Evolutionary conservation across 30 jellyfish, hydroid and myxozoan genomes (phyloP), one percentile per base, ranked within the genome.

Genomic region (Chrysaora quinquecirrha): DNA sequence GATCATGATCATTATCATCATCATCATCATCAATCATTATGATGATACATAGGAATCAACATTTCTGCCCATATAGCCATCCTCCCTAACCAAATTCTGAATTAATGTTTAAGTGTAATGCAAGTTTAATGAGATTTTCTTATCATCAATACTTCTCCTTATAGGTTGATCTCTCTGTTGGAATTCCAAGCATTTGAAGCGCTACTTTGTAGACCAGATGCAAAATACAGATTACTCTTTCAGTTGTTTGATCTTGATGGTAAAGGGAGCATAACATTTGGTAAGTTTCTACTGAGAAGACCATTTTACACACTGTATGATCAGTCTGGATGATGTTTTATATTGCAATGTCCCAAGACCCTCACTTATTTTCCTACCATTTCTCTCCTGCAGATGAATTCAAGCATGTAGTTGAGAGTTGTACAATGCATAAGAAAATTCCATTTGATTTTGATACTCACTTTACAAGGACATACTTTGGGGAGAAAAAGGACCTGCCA

Each of bases 151-250:
- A 61, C 27, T 9, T 64, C 76, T 18, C 3, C 24, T 75, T 35
- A 11, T 78, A 91, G 98, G 75, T 73, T 91, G 34, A 91, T 91
- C 19, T 85, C 98, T 24, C 80, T 78, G 46, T 90, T 87, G 25
- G 98, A 91, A 67, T 91, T 91, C 56, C 98, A 91, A 91, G 98
- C 96, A 3, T 91, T 91, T 73, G 98, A 91, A 82, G 90, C 98
- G 7, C 72, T 91, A 48, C 89, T 85, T 9, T 91, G 98, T 49
- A 76, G 69, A 31, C 95, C 92, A 0, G 98, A 91, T 91, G 98
- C 98, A 24, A 91, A 91, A 71, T 86, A 60, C 77, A 75, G 96
- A 54, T 72, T 91, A 47, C 62, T 75, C 68, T 91, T 91, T 86
- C 88, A 86, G 64, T 30, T 91, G 89, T 91, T 91, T 86, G 98